A percentile compares a stretch with the other conserved stretches of the same genome.
phyloP scores from a whole-genome alignment of 2,888 invertebrate species.

The Ypsolopha sequella region DNA sequence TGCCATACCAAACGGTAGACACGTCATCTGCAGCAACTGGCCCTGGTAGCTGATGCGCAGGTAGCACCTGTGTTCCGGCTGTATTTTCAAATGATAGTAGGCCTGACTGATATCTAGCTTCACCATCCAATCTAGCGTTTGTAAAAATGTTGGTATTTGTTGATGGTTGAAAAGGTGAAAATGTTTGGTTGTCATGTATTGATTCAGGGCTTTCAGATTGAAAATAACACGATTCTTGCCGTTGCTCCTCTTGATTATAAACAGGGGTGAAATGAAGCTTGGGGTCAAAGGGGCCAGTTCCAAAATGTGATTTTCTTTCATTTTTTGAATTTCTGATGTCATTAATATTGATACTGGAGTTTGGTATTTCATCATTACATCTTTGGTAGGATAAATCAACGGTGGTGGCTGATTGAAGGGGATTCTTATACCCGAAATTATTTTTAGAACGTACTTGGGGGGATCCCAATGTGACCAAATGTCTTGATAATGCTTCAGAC shows the following conservation, averaged over 20 bases:
- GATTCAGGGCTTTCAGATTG: constrained; percentile 13
- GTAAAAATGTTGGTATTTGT: constrained; percentile 12
- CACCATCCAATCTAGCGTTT: constrained; percentile 1
- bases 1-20: neutral
- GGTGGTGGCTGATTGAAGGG: constrained; percentile 13
- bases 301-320: constrained; percentile 10
- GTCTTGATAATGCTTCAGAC: too few relatives aligned
- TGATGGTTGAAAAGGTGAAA: constrained; percentile 12
- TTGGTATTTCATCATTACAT: neutral
- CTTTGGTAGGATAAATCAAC: constrained; percentile 7
- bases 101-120: constrained; percentile 6
- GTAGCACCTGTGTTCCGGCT: too few relatives aligned
- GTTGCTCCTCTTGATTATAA: constrained; percentile 14
- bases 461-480: too few relatives aligned
- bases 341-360: constrained; percentile 9
- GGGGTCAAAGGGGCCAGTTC: constrained; percentile 4
- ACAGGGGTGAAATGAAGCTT: constrained; percentile 12
- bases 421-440: constrained; percentile 12
- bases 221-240: constrained; percentile 12
- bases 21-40: neutral
- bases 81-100: too few relatives aligned
- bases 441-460: too few relatives aligned
- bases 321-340: constrained; percentile 8
- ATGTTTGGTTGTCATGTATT: constrained; percentile 8
- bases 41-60: neutral